Evolutionary conservation across 1,140 invertebrate genomes (phyloP), one percentile per base, ranked within the genome.

Genomic region (Antheraea mylitta): DNA sequence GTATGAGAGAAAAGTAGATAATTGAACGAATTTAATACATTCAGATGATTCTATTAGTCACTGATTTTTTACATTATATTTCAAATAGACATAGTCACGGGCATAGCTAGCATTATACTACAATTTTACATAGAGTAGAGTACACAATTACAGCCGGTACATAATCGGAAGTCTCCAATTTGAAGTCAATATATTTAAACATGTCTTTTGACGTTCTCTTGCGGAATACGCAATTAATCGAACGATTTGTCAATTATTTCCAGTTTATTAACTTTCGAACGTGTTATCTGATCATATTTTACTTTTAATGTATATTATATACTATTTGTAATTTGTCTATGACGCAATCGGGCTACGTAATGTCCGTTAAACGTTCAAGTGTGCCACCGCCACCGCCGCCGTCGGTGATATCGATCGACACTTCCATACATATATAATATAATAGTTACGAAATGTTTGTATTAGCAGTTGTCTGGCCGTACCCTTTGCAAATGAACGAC

Each of bases 361-460:
- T 78, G 73, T 77, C 71, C 70, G 73, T 74, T 58, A 70, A 72
- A 67, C 68, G 75, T 71, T 70, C 67, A 76, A 79, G 69, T 72
- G 73, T 75, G 76, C 75, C 75, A 78, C 64, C 73, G 68, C 70
- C 67, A 16, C 16, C 45, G 45, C 45, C 45, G 16, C 11, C 45
- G 45, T 13, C 45, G 5, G 45, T 53, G 62, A 68, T 80, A 76
- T 81, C 70, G 75, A 80, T 79, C 71, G 59, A 63, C 18, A 63
- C 30, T 73, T 73, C 63, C 66, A 75, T 77, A 75, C 66, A 73
- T 74, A 74, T 71, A 30, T 30, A 30, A 30, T 79, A 79, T 78
- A 79, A 74, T 71, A 72, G 77, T 89, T 90, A 87, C 76, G 83
- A 86, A 84, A 88, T 87, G 79, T 86, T 81, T 78, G 77, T 82